Evolutionary conservation across 2,888 invertebrate species (phyloP).

Genomic region (Papilio demoleus): DNA sequence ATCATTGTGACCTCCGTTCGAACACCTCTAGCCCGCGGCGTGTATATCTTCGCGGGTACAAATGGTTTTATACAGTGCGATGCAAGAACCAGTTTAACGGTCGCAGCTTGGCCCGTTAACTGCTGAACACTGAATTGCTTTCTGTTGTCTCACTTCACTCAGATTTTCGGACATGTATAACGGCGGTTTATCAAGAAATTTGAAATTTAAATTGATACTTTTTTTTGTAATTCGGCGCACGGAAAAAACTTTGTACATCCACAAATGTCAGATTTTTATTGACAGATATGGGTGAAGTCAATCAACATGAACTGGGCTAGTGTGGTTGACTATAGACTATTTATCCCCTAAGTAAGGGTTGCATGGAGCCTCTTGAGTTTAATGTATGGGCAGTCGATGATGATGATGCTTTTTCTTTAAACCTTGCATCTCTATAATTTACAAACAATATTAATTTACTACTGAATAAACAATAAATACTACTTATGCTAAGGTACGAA

Average conservation of each 20-base stretch:
- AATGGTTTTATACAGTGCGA: slow-evolving; percentile 54
- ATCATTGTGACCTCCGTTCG: slow-evolving; percentile 1
- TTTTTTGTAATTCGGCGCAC: not conserved
- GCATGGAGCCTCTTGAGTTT: not conserved
- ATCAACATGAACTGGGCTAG: no score
- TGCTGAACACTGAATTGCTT: slow-evolving; percentile 60
- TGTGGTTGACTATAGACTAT: no score
- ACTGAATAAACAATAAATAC: no score
- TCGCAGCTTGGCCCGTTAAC: slow-evolving; percentile 64
- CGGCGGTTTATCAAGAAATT: slow-evolving; percentile 13
- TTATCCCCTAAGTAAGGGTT: no score
- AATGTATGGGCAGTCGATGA: no score
- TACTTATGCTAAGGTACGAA: no score
- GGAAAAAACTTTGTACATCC: not conserved
- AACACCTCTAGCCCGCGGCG: slow-evolving; percentile 48
- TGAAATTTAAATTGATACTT: not conserved
- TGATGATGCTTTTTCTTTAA: no score
- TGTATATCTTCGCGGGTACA: slow-evolving; percentile 53
- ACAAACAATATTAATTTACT: no score
- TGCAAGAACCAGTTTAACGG: slow-evolving; percentile 72
- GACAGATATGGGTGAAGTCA: no score
- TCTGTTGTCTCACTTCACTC: slow-evolving; percentile 53
- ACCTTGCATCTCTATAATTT: no score
- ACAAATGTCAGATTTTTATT: no score
- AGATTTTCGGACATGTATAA: slow-evolving; percentile 38